phyloP scores from a whole-genome alignment of 1,140 invertebrate genomes.

The Lamellibrachia luymesi region DNA sequence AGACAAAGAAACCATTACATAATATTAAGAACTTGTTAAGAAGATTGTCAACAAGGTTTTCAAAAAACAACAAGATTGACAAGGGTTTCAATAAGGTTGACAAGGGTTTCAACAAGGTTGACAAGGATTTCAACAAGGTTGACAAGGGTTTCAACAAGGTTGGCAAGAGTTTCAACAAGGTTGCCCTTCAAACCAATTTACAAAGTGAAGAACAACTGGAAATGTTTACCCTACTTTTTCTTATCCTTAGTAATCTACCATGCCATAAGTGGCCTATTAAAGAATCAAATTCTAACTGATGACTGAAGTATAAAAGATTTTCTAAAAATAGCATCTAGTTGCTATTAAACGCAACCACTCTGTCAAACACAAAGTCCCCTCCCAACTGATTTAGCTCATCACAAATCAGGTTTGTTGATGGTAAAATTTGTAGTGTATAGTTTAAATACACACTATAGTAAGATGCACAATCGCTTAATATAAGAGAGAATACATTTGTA shows the following conservation, averaged over 20 bases:
- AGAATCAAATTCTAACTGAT: background rate
- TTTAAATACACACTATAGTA: too few species aligned
- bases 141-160: too few species aligned
- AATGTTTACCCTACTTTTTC: background rate
- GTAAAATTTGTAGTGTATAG: too few species aligned
- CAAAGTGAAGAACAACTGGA: background rate
- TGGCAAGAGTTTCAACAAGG: too few species aligned
- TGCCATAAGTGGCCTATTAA: background rate
- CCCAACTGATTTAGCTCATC: too few species aligned
- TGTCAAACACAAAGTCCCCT: too few species aligned
- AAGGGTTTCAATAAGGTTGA: background rate
- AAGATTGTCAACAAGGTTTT: background rate
- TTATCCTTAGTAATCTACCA: too few species aligned
- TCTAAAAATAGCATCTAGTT: background rate
- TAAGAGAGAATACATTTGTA: too few species aligned
- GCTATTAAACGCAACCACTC: background rate
- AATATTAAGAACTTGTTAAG: background rate
- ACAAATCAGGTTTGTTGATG: too few species aligned
- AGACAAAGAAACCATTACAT: background rate
- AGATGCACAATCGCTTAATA: too few species aligned
- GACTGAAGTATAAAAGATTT: background rate
- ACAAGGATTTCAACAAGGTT: background rate
- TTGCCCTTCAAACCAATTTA: too few species aligned
- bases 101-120: background rate
- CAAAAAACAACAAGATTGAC: background rate